Evolutionary conservation across 2,797 vertebrate genomes (phyloP).

Genomic region (Ptychobarbus kaznakovi): DNA sequence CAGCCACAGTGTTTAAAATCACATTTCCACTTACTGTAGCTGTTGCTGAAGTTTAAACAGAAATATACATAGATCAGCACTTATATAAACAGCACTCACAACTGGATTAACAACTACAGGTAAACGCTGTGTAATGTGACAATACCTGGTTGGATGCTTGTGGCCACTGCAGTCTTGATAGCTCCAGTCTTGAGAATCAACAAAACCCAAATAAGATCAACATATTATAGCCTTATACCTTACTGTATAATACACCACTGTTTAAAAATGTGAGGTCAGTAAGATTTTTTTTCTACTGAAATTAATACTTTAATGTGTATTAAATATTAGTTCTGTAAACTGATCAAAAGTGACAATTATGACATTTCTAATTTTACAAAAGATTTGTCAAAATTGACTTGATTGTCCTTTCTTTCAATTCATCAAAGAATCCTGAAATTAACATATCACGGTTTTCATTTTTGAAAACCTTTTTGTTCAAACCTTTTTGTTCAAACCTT

Average conservation of each 20-base stretch:
- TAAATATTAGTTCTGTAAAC: neutral
- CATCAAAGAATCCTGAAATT: neutral
- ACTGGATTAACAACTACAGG: neutral
- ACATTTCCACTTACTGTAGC: conserved; percentile 90
- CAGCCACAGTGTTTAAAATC: conserved; percentile 89
- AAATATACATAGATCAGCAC: conserved; percentile 1
- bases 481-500: too few species aligned
- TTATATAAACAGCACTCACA: conserved; percentile 10
- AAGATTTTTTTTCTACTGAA: neutral
- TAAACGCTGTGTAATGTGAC: neutral
- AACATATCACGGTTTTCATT: neutral
- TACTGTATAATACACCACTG: neutral
- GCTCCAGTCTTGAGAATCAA: conserved; percentile 82
- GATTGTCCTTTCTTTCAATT: neutral
- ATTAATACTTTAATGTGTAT: neutral
- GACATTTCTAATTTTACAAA: neutral
- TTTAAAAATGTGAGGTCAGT: neutral
- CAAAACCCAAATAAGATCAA: conserved; percentile 2
- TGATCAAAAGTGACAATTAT: neutral
- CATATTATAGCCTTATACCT: neutral
- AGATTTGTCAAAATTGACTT: neutral
- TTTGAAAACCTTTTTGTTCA: too few species aligned
- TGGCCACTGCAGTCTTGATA: conserved; percentile 87
- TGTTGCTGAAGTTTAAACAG: conserved; percentile 66
- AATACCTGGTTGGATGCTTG: conserved; percentile 89